A percentile compares a stretch with the other conserved stretches of the same genome.
These are phyloP conservation scores for Phlogophora meticulosa DNA, from an alignment of 2,888 invertebrate species.

Conservation along the genomic window DNA sequence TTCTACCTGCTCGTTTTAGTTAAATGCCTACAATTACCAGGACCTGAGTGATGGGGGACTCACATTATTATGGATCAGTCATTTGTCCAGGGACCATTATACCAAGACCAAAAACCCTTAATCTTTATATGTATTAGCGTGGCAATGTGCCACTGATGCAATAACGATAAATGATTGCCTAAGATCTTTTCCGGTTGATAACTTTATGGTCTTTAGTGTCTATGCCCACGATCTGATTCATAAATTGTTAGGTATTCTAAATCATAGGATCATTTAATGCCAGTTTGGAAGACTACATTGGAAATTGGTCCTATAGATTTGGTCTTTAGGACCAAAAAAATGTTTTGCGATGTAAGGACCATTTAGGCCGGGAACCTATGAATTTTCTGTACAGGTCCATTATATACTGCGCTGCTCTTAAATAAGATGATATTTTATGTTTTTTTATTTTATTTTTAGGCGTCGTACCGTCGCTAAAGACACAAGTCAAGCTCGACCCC, in stretches of 20 bases:
- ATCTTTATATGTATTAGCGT: background rate
- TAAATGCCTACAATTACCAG: background rate
- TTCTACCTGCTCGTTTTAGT: constrained; percentile 1
- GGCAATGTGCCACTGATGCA: background rate
- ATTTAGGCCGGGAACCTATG: too few relatives aligned
- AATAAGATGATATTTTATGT: background rate
- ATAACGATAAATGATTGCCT: background rate
- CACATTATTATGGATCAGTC: too few relatives aligned
- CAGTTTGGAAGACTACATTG: too few relatives aligned
- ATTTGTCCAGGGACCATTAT: too few relatives aligned
- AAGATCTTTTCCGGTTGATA: constrained; percentile 3
- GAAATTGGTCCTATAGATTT: too few relatives aligned
- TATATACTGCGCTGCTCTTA: background rate
- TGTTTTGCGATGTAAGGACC: too few relatives aligned
- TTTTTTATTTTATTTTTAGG: constrained; percentile 74
- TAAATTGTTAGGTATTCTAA: background rate
- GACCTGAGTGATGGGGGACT: too few relatives aligned
- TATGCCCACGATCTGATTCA: background rate
- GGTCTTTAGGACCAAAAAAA: too few relatives aligned
- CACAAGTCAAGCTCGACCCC: constrained; percentile 91
- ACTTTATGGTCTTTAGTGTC: constrained; percentile 1
- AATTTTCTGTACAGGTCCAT: background rate
- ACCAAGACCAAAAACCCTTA: too few relatives aligned
- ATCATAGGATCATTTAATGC: background rate
- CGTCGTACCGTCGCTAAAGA: constrained; percentile 90